Percentiles rank a stretch among this genome's conserved stretches.
These are phyloP conservation scores for Patella depressa DNA, from an alignment of 2,888 invertebrate species.

Conservation along the genomic window DNA sequence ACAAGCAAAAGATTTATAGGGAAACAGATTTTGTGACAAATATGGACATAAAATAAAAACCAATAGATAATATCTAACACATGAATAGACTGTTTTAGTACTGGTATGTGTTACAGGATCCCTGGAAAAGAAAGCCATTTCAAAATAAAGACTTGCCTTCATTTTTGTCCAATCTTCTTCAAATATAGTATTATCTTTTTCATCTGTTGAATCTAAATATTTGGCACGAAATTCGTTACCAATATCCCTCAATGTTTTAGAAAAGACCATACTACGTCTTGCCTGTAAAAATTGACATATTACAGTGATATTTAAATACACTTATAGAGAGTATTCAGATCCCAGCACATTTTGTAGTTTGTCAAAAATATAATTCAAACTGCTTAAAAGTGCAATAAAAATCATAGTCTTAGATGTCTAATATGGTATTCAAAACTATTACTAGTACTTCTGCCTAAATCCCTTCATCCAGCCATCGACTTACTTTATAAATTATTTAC, in stretches of 20 bases:
- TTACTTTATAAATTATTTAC: too few relatives aligned
- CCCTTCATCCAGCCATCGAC: too few relatives aligned
- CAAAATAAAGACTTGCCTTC: conserved; percentile 45
- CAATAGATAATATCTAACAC: too few relatives aligned
- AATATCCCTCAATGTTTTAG: conserved; percentile 77
- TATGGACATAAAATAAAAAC: too few relatives aligned
- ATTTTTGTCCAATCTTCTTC: conserved; percentile 77
- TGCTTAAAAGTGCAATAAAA: conserved; percentile 16
- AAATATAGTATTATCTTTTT: conserved; percentile 76
- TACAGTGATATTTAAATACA: background rate
- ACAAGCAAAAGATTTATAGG: too few relatives aligned
- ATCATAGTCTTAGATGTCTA: background rate
- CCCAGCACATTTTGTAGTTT: background rate
- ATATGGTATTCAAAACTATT: background rate
- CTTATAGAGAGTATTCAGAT: background rate
- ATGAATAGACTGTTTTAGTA: too few relatives aligned
- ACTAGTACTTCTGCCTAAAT: too few relatives aligned
- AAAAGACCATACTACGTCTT: conserved; percentile 90
- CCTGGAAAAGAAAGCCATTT: too few relatives aligned
- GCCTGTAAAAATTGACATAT: conserved; percentile 56
- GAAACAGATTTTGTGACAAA: too few relatives aligned
- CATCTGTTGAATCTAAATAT: conserved; percentile 78
- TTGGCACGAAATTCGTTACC: conserved; percentile 80
- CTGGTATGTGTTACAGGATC: too few relatives aligned
- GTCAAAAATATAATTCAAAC: conserved; percentile 14